Evolutionary conservation across 2,797 vertebrate species (phyloP), one percentile per base, ranked within the genome.

Genomic region (Platalea minor): DNA sequence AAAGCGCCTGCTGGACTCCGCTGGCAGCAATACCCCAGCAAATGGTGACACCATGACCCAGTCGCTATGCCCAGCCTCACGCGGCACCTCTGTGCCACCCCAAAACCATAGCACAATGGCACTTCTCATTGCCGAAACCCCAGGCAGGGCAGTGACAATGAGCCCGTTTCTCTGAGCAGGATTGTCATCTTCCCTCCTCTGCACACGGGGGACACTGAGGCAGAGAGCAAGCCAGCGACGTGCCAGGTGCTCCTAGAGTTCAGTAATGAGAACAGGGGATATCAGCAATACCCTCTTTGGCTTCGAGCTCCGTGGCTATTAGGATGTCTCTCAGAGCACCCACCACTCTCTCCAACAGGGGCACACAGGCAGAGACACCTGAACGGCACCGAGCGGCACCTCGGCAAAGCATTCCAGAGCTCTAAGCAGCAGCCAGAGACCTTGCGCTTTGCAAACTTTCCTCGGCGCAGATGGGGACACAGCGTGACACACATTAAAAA

Each of bases 61-160:
- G 35, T 9, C 8, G 7, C 12, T 69, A 56, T 3, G 13, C 65
- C 51, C 65, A 77, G 57, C 45, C 19, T 88, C 68, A 24, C 2
- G 2, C 2, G 2, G 31, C 2, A 1, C 17, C 50, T 57, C 51
- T 72, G 51, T 3, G 1, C n/a, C 68, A 45, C 60, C 50, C 68
- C 31, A 20, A 60, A 79, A 17, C n/a, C 9, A 8, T 1, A 0
- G 39, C 0, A 0, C 54, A 37, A 67, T 0, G 1, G 33, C 37
- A 21, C 3, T 5, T 67, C 43, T 74, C 1, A 0, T 19, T 54
- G 60, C 45, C 5, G 1, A 72, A 68, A 68, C 13, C 24, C 29
- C 1, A 1, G 46, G n/a, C 15, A 63, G 35, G 43, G 11, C 23
- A 56, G 61, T 19, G 46, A 56, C 0, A 2, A 48, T 6, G 15